These are phyloP conservation scores for Epirrhoe alternata DNA, from an alignment of 2,888 invertebrate species.

Conservation along the genomic window DNA sequence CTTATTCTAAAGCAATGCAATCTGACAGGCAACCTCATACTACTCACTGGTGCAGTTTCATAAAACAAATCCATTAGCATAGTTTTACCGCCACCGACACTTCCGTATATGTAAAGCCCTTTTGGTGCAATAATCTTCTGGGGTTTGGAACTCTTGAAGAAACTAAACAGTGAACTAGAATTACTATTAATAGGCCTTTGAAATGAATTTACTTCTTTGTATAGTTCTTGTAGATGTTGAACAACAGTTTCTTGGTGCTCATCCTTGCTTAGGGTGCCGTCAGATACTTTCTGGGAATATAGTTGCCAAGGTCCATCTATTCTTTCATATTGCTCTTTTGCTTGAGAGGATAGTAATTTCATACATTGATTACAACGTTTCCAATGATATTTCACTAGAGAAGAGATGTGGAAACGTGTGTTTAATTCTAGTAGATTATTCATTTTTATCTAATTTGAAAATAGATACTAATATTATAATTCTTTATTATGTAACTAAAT, in stretches of 20 bases:
- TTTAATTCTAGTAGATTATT: conserved; percentile 64
- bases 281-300: conserved; percentile 85
- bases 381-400: conserved; percentile 62
- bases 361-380: conserved; percentile 65
- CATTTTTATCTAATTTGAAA: conserved; percentile 46
- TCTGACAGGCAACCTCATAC: conserved; percentile 26
- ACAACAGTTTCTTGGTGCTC: conserved; percentile 89
- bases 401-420: conserved; percentile 57
- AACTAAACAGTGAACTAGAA: conserved; percentile 63
- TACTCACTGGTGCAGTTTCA: conserved; percentile 83
- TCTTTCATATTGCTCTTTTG: conserved; percentile 49
- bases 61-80: conserved; percentile 99
- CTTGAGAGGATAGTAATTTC: conserved; percentile 66
- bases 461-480: conserved; percentile 19
- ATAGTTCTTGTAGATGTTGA: conserved; percentile 88
- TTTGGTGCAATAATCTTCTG: conserved; percentile 85
- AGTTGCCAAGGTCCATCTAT: conserved; percentile 79
- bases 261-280: conserved; percentile 87
- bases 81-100: conserved; percentile 98
- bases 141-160: conserved; percentile 69
- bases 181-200: conserved; percentile 62
- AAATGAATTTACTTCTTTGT: conserved; percentile 86
- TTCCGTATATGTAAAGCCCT: conserved; percentile 95
- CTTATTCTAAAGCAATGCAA: not conserved
- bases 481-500: conserved; percentile 36